Base-by-base conservation (phyloP, 92 coral and sea anemone species). In the Umimayanthus kanabou region DNA sequence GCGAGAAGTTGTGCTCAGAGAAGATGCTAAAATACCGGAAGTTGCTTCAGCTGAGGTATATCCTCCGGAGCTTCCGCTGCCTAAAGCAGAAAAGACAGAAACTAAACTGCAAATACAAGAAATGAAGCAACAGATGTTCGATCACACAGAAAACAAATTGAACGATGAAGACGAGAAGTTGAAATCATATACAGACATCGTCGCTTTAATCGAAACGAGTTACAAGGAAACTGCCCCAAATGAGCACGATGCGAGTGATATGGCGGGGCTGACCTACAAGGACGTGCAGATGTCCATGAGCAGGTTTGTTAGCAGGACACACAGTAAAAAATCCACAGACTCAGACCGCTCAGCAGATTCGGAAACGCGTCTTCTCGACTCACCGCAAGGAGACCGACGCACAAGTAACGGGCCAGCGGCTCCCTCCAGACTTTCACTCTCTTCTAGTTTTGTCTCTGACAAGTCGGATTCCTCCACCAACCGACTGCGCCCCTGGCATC, bases 401-500 rank as follows among this genome's bases (percentile, higher is more conserved):
- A 83, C 77, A 37, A 71, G 77, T n/a, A 80, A 80, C 49, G 84
- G 84, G 39, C 67, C 84, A 23, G 84, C 71, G 28, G 77, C 4
- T 3, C 87, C 87, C 20, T 83, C 87, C 0, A 70, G 77, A 71
- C 47, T 70, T 29, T 69, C 87, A 71, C 13, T 70, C 22, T 26
- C 79, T 20, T 83, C 87, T 45, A 49, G 87, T 30, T 80, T 80
- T 55, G 77, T 25, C 7, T 71, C 77, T 11, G 87, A 83, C 78
- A 70, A 69, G 47, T 47, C 66, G 0, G 87, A 70, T 28, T 20
- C 45, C 14, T 8, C 87, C 43, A 18, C 87, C 0, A 83, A 83
- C 66, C 87, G 85, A 37, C 49, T 69, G 30, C 87, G 87, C 10
- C 87, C 87, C 4, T 83, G 87, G 87, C 87, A 83, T 45, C 77